phyloP scores from a whole-genome alignment of 2,113 vertebrate species.

The Microcebus lehilahytsara region DNA sequence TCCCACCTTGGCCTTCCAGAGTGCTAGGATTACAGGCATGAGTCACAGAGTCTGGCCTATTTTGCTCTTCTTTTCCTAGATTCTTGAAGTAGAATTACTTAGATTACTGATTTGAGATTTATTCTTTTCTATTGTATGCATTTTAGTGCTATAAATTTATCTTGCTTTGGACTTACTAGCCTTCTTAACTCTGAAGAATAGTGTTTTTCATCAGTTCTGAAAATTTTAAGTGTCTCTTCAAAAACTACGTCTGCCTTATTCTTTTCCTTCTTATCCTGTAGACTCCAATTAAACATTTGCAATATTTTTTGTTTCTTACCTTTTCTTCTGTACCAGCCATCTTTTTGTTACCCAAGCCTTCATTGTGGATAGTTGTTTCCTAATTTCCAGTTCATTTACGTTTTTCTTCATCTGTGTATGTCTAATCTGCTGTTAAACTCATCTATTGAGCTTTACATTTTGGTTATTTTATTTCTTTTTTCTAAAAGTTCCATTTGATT shows the following conservation, averaged over 20 bases:
- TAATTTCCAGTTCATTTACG: background rate
- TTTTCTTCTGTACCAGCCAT: background rate
- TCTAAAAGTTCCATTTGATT: background rate
- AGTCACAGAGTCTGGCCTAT: background rate
- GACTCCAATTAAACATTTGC: background rate
- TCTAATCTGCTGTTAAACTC: background rate
- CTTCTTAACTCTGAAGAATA: background rate
- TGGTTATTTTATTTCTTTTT: background rate
- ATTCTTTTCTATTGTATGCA: background rate
- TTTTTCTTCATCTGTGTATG: background rate
- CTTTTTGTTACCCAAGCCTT: background rate
- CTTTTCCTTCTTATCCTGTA: background rate
- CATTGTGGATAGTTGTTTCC: background rate
- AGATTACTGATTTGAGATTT: background rate
- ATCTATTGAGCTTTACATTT: background rate
- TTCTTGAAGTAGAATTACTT: background rate
- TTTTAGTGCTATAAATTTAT: background rate
- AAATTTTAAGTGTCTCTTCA: background rate
- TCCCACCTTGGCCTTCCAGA: too few relatives aligned
- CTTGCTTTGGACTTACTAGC: background rate
- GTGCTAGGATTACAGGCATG: too few relatives aligned
- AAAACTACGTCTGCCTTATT: background rate
- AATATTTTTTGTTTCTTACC: background rate
- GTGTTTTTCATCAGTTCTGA: background rate
- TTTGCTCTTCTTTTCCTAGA: background rate